Evolutionary conservation across 2,113 vertebrate genomes (phyloP), one percentile per base, ranked within the genome.

Genomic region (Camelus dromedarius): DNA sequence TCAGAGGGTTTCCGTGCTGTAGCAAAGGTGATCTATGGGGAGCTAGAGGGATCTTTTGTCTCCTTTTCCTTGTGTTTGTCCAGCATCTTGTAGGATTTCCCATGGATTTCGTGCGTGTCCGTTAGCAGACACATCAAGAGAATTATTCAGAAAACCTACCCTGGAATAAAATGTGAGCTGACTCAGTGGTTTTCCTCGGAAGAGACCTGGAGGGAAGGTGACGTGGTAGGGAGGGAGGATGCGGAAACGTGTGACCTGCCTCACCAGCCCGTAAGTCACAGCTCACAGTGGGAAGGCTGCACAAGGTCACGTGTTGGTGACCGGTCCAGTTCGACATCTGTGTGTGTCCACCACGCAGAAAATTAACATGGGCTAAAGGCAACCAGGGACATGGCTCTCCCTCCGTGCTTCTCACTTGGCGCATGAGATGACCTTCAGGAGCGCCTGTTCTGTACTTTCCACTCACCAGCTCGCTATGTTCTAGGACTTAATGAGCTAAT

Each of bases 61-160:
- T 94, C 54, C 35, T 89, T 89, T 97, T 77, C 42, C 48, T 94
- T 22, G 6, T 77, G 62, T 54, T 79, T 70, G 24, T 77, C n/a
- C 73, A 80, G 22, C 50, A n/a, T 56, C 91, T 0, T 91, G 28
- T 42, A 80, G 58, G n/a, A 48, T 76, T 85, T 92, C 32, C 48
- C 28, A 48, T 69, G 26, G 32, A 69, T 3, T 92, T 81, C 76
- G 64, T 48, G 30, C 80, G 54, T 50, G 12, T 22, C 58, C 50
- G n/a, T 54, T 73, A 91, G 32, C 28, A 73, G 62, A 91, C 22
- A 26, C 56, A 42, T 42, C 62, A 91, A 90, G 32, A 81, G 2
- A 66, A 94, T 85, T 81, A 85, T 58, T 89, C 79, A 86, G 76
- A 93, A 93, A 80, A 73, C 6, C 79, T 48, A 48, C 16, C 50